Percentiles rank a stretch among this genome's conserved stretches.
Evolutionary conservation across 2,888 invertebrate species (phyloP).

Genomic region (Euproctis similis): DNA sequence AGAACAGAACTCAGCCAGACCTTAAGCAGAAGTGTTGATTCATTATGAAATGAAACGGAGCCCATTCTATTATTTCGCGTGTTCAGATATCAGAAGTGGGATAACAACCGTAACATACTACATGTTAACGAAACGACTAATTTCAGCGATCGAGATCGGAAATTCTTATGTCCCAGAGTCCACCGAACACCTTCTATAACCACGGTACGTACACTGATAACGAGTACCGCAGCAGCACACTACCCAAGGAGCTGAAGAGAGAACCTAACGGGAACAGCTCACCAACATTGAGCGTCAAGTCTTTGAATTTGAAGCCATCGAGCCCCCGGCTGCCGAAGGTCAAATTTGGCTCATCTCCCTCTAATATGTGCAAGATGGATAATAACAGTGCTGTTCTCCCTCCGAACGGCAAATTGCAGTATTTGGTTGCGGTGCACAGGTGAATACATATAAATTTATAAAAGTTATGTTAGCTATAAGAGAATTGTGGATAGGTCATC

Average conservation of each 20-base stretch:
- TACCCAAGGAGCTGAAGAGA: conserved; percentile 29
- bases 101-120: conserved; percentile 1
- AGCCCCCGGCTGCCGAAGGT: conserved; percentile 30
- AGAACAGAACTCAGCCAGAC: no score
- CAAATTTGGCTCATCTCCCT: conserved; percentile 47
- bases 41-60: not conserved
- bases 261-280: conserved; percentile 25
- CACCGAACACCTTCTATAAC: conserved; percentile 40
- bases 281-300: conserved; percentile 43
- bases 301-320: conserved; percentile 34
- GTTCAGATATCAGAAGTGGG: not conserved
- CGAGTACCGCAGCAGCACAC: conserved; percentile 26
- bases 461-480: no score
- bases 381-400: conserved; percentile 12
- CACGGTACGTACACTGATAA: conserved; percentile 21
- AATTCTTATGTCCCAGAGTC: conserved; percentile 58
- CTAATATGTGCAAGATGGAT: conserved; percentile 40
- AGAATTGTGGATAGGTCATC: no score
- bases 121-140: conserved; percentile 10
- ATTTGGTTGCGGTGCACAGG: conserved; percentile 86
- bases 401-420: conserved; percentile 50
- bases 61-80: not conserved
- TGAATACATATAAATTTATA: no score
- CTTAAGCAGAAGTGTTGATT: no score
- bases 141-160: conserved; percentile 67